Evolutionary conservation across 35 echinoderm and acorn worm genomes (phyloP).

Genomic region (Lytechinus pictus): DNA sequence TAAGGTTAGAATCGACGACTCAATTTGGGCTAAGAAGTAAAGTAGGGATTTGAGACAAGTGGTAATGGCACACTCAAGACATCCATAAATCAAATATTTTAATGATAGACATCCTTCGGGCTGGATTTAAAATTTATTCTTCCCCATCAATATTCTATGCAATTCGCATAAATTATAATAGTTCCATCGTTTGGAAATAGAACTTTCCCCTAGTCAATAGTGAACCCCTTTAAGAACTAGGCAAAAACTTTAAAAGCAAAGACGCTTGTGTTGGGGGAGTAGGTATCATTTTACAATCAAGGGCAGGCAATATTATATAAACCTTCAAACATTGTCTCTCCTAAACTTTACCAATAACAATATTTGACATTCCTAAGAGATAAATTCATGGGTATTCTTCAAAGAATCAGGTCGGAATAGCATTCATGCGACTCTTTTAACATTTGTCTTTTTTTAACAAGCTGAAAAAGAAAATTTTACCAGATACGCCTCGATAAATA

Average conservation of each 20-base stretch:
- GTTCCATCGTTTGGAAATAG: neutral
- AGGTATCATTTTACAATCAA: neutral
- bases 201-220: neutral
- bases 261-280: neutral
- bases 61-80: slow-evolving; percentile 29
- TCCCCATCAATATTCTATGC: neutral
- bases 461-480: no score
- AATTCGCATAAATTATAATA: slow-evolving; percentile 33
- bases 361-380: no score
- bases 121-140: slow-evolving; percentile 35
- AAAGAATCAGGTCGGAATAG: no score
- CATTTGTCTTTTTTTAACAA: no score
- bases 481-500: no score
- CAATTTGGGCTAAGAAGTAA: slow-evolving; percentile 1
- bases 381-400: neutral
- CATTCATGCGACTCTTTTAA: no score
- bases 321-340: no score
- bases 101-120: neutral
- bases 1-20: neutral
- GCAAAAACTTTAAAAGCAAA: neutral
- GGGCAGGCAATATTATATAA: no score
- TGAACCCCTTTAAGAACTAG: neutral
- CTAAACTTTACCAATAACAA: no score
- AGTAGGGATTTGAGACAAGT: slow-evolving; percentile 4
- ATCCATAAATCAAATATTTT: slow-evolving; percentile 36